Base-by-base conservation (phyloP, 2,113 vertebrate species). In the Micronycteris hirsuta region DNA sequence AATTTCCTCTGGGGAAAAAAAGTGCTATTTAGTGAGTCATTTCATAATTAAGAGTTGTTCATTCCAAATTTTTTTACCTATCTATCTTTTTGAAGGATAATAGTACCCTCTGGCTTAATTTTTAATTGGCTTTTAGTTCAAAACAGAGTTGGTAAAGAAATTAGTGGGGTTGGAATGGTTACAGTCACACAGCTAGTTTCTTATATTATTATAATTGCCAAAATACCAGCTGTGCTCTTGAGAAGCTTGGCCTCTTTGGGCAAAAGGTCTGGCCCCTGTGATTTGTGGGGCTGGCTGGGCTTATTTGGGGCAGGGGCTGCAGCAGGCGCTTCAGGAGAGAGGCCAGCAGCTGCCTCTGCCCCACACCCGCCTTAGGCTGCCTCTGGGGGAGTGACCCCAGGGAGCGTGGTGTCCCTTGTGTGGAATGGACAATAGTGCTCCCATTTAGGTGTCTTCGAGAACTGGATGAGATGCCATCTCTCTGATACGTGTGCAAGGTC, bases 51-150 rank as follows among this genome's bases (percentile, higher is more conserved):
- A 95, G 87, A 96, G 85, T 81, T 94, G 96, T 93, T 90, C 36
- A 95, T 93, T 97, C 95, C 70, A 89, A 89, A 38, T 74, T 94
- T 94, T 95, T 86, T 96, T 84, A 94, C 89, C 92, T 97, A 74
- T 93, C 93, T 97, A 85, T 97, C 73, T 97, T 97, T 97, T 93
- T 86, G 90, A 97, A 97, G 93, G 93, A 95, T 97, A 97, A 97
- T 97, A 94, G 71, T 92, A 92, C 88, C 94, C 93, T 95, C 89
- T 71, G 93, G 95, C 70, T 94, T 96, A 95, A 95, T 96, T 97
- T 97, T 97, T 96, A 97, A 95, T 97, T 97, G 93, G 82, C 87
- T 96, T 97, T 93, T 4, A 54, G 85, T 86, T 94, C 95, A 95
- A 77, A 86, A 86, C 81, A 87, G 94, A 74, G 52, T 84, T 73